Evolutionary conservation across 2,113 vertebrate genomes (phyloP), one percentile per base, ranked within the genome.

Genomic region (Hyperoodon ampullatus): DNA sequence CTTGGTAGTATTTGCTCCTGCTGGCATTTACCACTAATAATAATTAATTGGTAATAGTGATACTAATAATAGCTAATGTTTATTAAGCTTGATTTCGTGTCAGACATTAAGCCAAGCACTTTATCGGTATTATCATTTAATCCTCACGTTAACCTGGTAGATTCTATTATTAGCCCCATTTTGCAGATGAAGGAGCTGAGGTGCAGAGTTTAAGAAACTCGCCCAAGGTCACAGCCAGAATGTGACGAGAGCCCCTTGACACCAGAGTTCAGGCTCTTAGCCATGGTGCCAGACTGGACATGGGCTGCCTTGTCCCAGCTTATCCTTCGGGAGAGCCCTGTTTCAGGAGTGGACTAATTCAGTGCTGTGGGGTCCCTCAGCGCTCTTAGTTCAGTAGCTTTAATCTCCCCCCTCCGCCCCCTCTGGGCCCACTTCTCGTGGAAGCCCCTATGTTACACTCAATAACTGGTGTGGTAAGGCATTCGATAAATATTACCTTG

Each of bases 11-110:
- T 6, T 81, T 96, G 47, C 2, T 93, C 24, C 50, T 70, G 12
- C 58, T 75, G 78, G 70, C 6, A 66, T 77, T 63, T 72, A 24
- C 23, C 26, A 42, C 80, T 88, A 28, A 55, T 88, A 71, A 50
- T 84, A 78, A 85, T 83, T 75, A 74, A 44, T 35, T 72, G 35
- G 6, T 81, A 65, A 71, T 78, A 60, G 60, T 61, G 78, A 87
- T 39, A 42, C 44, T 88, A 60, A 23, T 70, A 68, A 68, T n/a
- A 60, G 42, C n/a, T 58, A 15, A 39, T 72, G 60, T 84, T 87
- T 90, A 88, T 74, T 78, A 80, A 92, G 72, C 78, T 84, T 78
- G 39, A 50, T 66, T 94, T 84, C 83, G 55, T 80, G 39, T 47
- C 68, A 14, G 30, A 33, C 5, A 50, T n/a, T 44, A 6, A 1